phyloP scores from a whole-genome alignment of 1,140 invertebrate species.

The Drosophila sproati region DNA sequence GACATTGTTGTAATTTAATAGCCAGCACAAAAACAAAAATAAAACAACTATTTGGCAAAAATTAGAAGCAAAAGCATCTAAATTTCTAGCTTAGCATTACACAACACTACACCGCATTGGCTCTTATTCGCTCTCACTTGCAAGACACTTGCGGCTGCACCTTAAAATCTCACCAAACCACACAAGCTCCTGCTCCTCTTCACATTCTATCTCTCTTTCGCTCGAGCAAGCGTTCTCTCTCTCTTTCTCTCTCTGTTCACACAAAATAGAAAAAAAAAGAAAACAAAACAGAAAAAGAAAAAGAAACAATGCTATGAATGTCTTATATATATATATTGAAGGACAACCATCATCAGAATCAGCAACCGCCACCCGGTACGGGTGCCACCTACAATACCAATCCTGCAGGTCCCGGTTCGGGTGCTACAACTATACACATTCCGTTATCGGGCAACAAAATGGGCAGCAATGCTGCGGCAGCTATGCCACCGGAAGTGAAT shows the following conservation, averaged over 20 bases:
- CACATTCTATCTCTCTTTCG: slow-evolving; percentile 26
- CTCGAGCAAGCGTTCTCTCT: slow-evolving; percentile 9
- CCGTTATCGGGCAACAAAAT: slow-evolving; percentile 85
- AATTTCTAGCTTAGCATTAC: slow-evolving; percentile 34
- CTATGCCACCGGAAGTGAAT: slow-evolving; percentile 96
- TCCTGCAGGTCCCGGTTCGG: slow-evolving; percentile 58
- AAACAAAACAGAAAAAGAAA: slow-evolving; percentile 43
- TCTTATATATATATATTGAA: slow-evolving; percentile 80
- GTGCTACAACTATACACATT: slow-evolving; percentile 81
- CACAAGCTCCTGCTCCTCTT: not conserved
- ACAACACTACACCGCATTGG: slow-evolving; percentile 52
- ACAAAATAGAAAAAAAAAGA: slow-evolving; percentile 45
- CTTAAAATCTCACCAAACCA: slow-evolving; percentile 12
- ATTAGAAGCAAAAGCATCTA: slow-evolving; percentile 2
- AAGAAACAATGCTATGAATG: slow-evolving; percentile 29
- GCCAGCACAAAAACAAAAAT: slow-evolving; percentile 56
- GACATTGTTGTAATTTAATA: slow-evolving; percentile 58
- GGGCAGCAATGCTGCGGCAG: slow-evolving; percentile 90
- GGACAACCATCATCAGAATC: slow-evolving; percentile 74
- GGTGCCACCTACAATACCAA: slow-evolving; percentile 70
- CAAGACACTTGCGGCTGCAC: slow-evolving; percentile 13
- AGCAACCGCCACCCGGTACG: slow-evolving; percentile 45
- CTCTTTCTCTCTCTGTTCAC: slow-evolving; percentile 20
- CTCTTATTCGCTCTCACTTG: slow-evolving; percentile 18
- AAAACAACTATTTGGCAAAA: slow-evolving; percentile 63